phyloP scores from a whole-genome alignment of 2,113 vertebrate genomes.

The Lethenteron reissneri region DNA sequence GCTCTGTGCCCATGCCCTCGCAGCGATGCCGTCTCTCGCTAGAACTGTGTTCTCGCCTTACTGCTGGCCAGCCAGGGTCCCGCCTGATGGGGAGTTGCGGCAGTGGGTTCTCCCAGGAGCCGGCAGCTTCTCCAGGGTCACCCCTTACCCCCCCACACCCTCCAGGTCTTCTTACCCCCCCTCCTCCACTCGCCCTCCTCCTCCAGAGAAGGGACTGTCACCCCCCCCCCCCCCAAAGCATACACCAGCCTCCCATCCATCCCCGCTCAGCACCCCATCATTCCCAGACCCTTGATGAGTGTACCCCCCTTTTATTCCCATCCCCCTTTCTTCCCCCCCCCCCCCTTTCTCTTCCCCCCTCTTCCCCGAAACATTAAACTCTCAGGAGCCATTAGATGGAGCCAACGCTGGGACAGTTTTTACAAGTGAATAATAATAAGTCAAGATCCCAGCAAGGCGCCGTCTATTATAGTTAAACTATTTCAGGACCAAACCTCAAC shows the following conservation, averaged over 20 bases:
- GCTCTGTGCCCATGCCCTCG: too few relatives aligned
- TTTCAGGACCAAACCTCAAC: not conserved
- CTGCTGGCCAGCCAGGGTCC: too few relatives aligned
- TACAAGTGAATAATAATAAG: not conserved
- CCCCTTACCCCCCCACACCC: not conserved
- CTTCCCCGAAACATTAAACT: not conserved
- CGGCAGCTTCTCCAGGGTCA: not conserved
- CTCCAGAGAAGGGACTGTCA: not conserved
- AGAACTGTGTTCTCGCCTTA: too few relatives aligned
- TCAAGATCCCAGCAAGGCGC: not conserved
- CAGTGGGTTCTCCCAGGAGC: not conserved
- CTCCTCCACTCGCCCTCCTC: not conserved
- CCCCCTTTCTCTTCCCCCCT: not conserved
- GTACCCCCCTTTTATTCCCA: not conserved
- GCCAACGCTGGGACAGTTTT: not conserved
- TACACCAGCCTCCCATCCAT: too few relatives aligned
- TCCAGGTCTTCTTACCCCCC: not conserved
- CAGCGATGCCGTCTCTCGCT: too few relatives aligned
- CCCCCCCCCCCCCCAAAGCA: too few relatives aligned
- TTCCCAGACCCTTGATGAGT: too few relatives aligned
- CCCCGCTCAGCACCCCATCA: too few relatives aligned
- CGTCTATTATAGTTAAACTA: not conserved
- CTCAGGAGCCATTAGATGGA: conserved; percentile 6
- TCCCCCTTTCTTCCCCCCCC: not conserved
- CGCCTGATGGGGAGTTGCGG: not conserved